phyloP scores from a whole-genome alignment of 2,113 vertebrate genomes.

The Panthera leo region DNA sequence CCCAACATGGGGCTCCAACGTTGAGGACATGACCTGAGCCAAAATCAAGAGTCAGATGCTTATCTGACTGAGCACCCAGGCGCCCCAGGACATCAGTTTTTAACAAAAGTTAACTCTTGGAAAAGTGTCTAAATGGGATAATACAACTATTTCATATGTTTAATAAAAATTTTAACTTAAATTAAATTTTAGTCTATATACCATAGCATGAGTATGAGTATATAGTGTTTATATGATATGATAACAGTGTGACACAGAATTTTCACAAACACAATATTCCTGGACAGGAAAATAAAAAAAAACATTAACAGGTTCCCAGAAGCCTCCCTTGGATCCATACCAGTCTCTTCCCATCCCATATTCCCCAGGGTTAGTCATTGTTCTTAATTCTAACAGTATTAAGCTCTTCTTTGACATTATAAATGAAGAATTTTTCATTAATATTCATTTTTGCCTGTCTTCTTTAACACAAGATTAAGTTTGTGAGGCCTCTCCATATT shows the following conservation, averaged over 20 bases:
- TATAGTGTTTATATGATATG: not conserved
- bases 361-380: not conserved
- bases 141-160: not conserved
- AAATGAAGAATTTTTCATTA: not conserved
- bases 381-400: not conserved
- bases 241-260: not conserved
- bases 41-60: too few species aligned
- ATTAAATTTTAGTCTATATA: not conserved
- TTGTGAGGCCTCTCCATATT: not conserved
- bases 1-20: too few species aligned
- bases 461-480: not conserved
- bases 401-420: not conserved
- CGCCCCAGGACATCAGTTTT: not conserved
- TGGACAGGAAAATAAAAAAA: not conserved
- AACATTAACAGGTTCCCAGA: not conserved
- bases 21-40: too few species aligned
- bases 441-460: not conserved
- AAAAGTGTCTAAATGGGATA: not conserved
- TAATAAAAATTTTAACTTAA: not conserved
- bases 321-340: fast-evolving
- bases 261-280: not conserved
- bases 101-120: not conserved
- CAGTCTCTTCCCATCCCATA: not conserved
- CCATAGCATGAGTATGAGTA: not conserved
- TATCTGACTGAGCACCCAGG: too few species aligned